Conservation (phyloP, 2,888 invertebrate species). For the Microctonus hyperodae region DNA sequence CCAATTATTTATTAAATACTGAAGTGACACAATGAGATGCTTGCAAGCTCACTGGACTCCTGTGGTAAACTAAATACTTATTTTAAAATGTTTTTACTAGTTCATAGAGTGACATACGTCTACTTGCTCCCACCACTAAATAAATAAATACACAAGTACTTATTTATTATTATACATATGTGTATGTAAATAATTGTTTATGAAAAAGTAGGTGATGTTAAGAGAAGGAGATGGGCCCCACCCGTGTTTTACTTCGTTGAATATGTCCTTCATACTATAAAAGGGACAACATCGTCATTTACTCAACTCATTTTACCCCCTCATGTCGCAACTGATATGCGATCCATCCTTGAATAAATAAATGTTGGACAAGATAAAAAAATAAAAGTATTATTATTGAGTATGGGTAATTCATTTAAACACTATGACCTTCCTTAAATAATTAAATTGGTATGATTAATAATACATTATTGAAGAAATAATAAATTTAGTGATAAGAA, state of each 20-base stretch:
- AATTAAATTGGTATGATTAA: not conserved
- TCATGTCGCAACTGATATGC: not conserved
- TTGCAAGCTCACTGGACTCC: conserved; percentile 45
- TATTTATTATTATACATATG: too few species aligned
- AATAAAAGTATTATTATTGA: not conserved
- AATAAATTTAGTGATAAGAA: not conserved
- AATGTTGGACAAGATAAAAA: too few species aligned
- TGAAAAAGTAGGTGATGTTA: conserved; percentile 15
- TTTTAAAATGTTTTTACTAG: conserved; percentile 51
- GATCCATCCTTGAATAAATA: not conserved
- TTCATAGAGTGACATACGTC: conserved; percentile 29
- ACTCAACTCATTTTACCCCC: not conserved
- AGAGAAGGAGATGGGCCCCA: conserved; percentile 20
- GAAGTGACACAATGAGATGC: not conserved
- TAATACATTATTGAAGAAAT: not conserved
- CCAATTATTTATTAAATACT: not conserved
- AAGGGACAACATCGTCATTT: conserved; percentile 2
- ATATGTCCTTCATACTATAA: conserved; percentile 21
- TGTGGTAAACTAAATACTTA: conserved; percentile 52
- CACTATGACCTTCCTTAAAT: not conserved
- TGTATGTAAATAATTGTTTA: conserved; percentile 27
- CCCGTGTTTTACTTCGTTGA: conserved; percentile 25
- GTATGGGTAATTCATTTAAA: not conserved
- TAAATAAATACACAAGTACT: not conserved
- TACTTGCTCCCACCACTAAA: not conserved